Evolutionary conservation across 2,888 invertebrate genomes (phyloP).

Genomic region (Nephrotoma appendiculata): DNA sequence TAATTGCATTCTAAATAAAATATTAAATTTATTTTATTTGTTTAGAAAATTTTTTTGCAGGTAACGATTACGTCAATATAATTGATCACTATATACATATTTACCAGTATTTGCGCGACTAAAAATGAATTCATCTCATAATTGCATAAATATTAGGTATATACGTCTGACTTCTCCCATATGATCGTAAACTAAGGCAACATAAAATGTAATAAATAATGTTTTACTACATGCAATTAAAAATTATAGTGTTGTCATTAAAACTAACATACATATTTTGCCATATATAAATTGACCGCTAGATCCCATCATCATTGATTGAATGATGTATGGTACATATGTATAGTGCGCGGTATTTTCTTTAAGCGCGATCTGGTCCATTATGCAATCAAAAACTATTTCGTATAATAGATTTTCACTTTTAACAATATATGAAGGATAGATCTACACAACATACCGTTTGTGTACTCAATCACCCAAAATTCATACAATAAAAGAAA

Average conservation of each 20-base stretch:
- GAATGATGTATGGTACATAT: too few relatives aligned
- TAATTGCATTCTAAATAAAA: too few relatives aligned
- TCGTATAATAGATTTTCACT: neutral
- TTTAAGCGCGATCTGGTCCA: too few relatives aligned
- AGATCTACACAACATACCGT: neutral
- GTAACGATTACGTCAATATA: too few relatives aligned
- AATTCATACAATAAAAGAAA: neutral
- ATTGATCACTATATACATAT: too few relatives aligned
- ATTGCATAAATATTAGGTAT: neutral
- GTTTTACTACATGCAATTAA: neutral
- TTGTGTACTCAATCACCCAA: neutral
- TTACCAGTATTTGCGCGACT: too few relatives aligned
- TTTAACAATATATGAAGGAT: neutral
- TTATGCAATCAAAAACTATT: too few relatives aligned
- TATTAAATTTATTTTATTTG: too few relatives aligned
- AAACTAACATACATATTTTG: neutral
- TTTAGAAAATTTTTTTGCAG: too few relatives aligned
- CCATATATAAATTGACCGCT: too few relatives aligned
- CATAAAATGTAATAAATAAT: neutral
- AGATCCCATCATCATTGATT: too few relatives aligned
- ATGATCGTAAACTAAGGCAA: neutral
- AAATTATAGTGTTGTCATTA: neutral
- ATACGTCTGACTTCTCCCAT: neutral
- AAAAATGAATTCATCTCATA: neutral
- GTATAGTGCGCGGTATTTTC: too few relatives aligned